Evolutionary conservation across 2,888 invertebrate genomes (phyloP), one percentile per base, ranked within the genome.

Genomic region (Gymnocheta viridis): DNA sequence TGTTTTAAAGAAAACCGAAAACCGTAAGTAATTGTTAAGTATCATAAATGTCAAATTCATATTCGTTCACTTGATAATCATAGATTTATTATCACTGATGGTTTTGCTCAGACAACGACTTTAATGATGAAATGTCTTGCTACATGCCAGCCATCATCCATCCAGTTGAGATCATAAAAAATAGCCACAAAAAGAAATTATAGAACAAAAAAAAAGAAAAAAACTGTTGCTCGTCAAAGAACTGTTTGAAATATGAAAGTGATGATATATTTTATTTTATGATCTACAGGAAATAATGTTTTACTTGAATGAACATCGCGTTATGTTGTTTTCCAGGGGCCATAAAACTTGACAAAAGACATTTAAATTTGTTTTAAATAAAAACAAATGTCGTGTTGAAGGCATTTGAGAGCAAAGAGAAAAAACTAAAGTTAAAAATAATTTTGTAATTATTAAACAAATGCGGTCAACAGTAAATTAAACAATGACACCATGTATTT

Each of bases 11-110:
- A 49, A 24, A 22, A 24, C 24, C 7, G 32, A 49, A 60, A 22
- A 24, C 19, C 64, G 14, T 41, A 22, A 74, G 74, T 64, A 82
- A 72, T 60, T 78, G 22, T 62, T 78, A 56, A 54, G 60, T 69
- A 67, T 47, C 77, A 78, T 82, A 73, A 82, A 82, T 78, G 82
- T 67, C 82, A 67, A 67, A 78, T 47, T 78, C 29, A 82, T 78
- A 54, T 73, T 51, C 62, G 54, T 56, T 60, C 78, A 82, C 54
- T 73, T 62, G 70, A 82, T 73, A 78, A 82, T 78, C 51, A 73
- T 29, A 73, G 73, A 82, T 82, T 82, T 82, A 82, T 73, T 78
- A 82, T 73, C 72, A 62, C 60, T 54, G 32, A 62, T 49, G 27
- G 19, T 77, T 58, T 27, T 60, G 17, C 17, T 41, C 19, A 22